phyloP scores from a whole-genome alignment of 2,113 vertebrate species.

The Thymallus thymallus region DNA sequence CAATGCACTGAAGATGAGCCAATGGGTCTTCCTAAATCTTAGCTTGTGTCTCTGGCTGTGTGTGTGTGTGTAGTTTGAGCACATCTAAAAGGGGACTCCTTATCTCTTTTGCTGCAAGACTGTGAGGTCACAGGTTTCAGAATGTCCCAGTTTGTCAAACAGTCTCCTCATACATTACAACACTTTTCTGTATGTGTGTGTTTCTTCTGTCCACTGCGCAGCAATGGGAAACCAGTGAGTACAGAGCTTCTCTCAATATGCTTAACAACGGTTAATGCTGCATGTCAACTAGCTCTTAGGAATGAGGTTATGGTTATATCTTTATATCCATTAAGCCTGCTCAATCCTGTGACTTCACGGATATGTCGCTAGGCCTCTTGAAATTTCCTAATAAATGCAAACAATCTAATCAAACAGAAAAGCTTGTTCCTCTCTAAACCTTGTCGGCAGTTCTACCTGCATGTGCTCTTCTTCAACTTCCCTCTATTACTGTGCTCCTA shows the following conservation, averaged over 20 bases:
- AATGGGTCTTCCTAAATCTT: not conserved
- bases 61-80: conserved; percentile 26
- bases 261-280: conserved; percentile 62
- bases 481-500: not conserved
- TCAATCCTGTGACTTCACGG: conserved; percentile 45
- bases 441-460: conserved; percentile 41
- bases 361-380: conserved; percentile 28
- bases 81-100: not conserved
- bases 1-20: too few relatives aligned
- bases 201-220: conserved; percentile 75
- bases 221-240: conserved; percentile 84
- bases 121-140: not conserved
- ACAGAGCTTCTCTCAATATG: conserved; percentile 55
- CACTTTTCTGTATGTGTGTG: conserved; percentile 41
- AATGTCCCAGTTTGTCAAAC: not conserved
- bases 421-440: conserved; percentile 29
- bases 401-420: conserved; percentile 37
- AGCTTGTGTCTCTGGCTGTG: too few relatives aligned
- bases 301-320: conserved; percentile 40
- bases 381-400: conserved; percentile 25
- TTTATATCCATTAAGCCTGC: conserved; percentile 27
- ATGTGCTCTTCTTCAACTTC: conserved; percentile 49
- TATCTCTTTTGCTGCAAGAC: not conserved
- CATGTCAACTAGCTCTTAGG: conserved; percentile 61
- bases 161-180: not conserved